Evolutionary conservation across 2,888 invertebrate genomes (phyloP), one percentile per base, ranked within the genome.

Genomic region (Toxonevra muliebris): DNA sequence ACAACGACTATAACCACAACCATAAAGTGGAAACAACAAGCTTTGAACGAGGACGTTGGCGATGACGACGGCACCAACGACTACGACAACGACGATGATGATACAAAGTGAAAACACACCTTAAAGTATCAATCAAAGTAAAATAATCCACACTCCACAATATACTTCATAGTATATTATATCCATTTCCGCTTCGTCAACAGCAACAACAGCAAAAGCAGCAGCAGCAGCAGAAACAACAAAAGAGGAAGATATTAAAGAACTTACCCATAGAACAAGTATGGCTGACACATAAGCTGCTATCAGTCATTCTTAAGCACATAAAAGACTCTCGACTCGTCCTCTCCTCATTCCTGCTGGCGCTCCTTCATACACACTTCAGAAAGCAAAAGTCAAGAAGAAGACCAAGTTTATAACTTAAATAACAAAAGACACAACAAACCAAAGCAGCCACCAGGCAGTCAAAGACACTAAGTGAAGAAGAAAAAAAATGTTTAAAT

Each of bases 91-190:
- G n/a, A 42, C 11, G 17, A n/a, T 45, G 57, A n/a, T 30, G 50
- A 52, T 19, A 59, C 53, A 45, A 20, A 61, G 41, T 52, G 52
- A 60, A 43, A 63, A 63, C 65, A 70, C 68, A 71, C 68, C 66
- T 69, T 66, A 45, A 66, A 68, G 66, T 71, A 71, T 71, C 71
- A 71, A 71, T 71, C 71, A 71, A 66, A 68, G 65, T 66, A 65
- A 69, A 69, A 66, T 66, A 71, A 69, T 65, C 65, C 61, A 41
- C 63, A 63, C 68, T 60, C 57, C 53, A 61, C 55, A 50, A 53
- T 53, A 50, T 40, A 19, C 15, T n/a, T 17, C 41, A 50, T 12
- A 19, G 20, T 45, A 41, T 55, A 61, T 55, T 66, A 61, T 61
- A 57, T 41, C 55, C 61, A 66, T 57, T 57, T 57, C 19, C 17